Evolutionary conservation across 2,888 invertebrate genomes (phyloP).

Genomic region (Biston betularia): DNA sequence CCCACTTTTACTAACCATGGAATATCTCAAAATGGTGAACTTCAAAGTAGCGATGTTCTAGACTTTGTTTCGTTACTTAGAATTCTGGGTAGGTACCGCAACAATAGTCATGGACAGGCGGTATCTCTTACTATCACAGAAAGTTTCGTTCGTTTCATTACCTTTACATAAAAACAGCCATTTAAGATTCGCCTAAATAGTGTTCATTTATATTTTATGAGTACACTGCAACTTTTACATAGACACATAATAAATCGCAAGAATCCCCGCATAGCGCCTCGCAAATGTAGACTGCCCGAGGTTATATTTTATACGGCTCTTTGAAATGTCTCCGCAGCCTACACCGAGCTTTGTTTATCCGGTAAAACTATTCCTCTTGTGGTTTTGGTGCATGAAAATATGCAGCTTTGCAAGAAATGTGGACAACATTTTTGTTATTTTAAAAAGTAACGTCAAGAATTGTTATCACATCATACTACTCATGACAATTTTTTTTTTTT

Average conservation of each 20-base stretch:
- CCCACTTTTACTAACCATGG: too few relatives aligned
- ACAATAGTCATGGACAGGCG: too few relatives aligned
- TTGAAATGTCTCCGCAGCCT: conserved; percentile 50
- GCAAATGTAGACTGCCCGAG: conserved; percentile 48
- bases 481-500: neutral
- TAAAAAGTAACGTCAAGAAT: neutral
- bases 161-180: too few relatives aligned
- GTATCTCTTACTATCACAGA: too few relatives aligned
- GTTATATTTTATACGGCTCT: conserved; percentile 56
- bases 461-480: too few relatives aligned
- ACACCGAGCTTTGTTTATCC: conserved; percentile 43
- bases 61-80: too few relatives aligned
- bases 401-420: conserved; percentile 25
- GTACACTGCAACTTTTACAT: conserved; percentile 21
- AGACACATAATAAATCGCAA: conserved; percentile 32
- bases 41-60: too few relatives aligned
- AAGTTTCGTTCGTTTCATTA: too few relatives aligned
- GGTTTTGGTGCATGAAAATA: conserved; percentile 34
- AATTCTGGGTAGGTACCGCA: too few relatives aligned
- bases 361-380: conserved; percentile 34
- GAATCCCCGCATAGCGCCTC: conserved; percentile 35
- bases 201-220: neutral
- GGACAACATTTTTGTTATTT: neutral
- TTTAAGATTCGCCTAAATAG: neutral
- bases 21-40: too few relatives aligned